phyloP scores from a whole-genome alignment of 2,113 vertebrate species.

The Puffinus mauretanicus region DNA sequence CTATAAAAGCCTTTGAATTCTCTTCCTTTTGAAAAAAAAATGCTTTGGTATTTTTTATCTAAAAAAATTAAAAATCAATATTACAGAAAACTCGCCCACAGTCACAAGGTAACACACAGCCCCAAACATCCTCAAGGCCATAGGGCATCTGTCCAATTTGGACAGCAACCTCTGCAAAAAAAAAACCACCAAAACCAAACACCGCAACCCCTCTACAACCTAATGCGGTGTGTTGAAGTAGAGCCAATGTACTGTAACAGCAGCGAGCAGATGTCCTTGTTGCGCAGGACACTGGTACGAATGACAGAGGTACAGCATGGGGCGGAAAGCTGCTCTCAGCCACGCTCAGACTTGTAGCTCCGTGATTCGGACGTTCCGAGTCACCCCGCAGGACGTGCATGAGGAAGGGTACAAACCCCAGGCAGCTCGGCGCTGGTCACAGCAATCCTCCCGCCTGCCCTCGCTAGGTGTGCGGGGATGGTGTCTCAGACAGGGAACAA shows the following conservation, averaged over 20 bases:
- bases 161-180: background rate
- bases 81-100: no score
- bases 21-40: background rate
- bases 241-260: no score
- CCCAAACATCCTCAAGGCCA: no score
- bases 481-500: no score
- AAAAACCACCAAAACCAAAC: background rate
- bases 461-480: no score
- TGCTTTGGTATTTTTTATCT: background rate
- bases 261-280: fast-evolving
- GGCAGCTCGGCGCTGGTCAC: no score
- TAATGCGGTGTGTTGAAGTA: no score
- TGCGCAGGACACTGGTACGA: background rate
- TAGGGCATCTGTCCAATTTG: background rate
- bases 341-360: background rate
- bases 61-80: background rate
- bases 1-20: background rate
- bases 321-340: background rate
- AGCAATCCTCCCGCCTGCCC: no score
- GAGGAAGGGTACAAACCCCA: no score
- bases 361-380: no score
- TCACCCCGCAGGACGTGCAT: no score
- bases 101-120: background rate
- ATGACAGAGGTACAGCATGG: background rate
- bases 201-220: background rate